Percentiles rank a stretch among this genome's conserved stretches.
Conservation (phyloP, 2,113 vertebrate genomes). For the Lagopus leucura region DNA sequence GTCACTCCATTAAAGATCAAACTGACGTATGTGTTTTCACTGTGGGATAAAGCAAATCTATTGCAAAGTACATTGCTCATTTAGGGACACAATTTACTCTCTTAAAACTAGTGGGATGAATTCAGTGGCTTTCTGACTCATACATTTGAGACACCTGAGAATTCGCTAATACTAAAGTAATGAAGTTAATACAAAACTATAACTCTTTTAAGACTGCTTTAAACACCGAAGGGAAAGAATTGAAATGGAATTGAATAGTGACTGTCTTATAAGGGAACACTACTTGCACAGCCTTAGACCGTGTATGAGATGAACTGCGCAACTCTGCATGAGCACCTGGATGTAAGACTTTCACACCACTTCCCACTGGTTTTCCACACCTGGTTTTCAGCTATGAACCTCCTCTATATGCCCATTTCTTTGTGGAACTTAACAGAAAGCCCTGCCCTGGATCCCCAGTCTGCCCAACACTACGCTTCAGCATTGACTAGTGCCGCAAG, state of each 20-base stretch:
- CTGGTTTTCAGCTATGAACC: neutral
- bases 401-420: neutral
- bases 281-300: neutral
- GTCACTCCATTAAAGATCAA: neutral
- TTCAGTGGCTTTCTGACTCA: neutral
- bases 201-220: neutral
- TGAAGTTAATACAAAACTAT: neutral
- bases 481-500: neutral
- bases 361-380: neutral
- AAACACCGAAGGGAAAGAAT: neutral
- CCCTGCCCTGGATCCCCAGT: too few relatives aligned
- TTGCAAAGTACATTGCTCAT: neutral
- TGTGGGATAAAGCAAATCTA: neutral
- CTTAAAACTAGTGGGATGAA: neutral
- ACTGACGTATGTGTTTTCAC: neutral
- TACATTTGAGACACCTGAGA: neutral
- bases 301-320: neutral
- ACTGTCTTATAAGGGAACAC: neutral
- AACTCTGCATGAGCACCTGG: accelerated
- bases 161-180: neutral
- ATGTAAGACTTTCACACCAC: neutral
- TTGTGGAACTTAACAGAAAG: neutral
- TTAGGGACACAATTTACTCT: neutral
- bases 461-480: neutral
- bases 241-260: neutral